phyloP scores from a whole-genome alignment of 2,113 vertebrate species.

The Sylvia atricapilla region DNA sequence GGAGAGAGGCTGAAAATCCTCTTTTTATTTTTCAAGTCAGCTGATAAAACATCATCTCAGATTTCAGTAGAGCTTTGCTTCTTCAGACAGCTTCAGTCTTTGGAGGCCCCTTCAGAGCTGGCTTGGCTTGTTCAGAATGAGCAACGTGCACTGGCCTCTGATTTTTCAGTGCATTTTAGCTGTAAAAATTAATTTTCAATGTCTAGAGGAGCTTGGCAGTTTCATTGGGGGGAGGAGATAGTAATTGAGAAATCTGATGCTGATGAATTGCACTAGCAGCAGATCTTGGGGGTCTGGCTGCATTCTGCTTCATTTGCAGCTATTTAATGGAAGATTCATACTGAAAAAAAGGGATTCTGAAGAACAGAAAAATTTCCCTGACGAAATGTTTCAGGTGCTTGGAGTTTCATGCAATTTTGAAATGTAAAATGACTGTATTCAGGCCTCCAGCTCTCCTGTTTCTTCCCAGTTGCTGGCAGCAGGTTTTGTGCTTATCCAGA shows the following conservation, averaged over 20 bases:
- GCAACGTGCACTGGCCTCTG: neutral
- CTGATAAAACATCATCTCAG: conserved; percentile 5
- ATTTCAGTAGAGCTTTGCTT: neutral
- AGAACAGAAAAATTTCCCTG: neutral
- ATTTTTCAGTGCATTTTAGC: neutral
- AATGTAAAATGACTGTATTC: rapidly evolving
- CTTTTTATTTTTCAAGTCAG: neutral
- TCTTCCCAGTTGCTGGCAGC: neutral
- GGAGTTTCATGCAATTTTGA: neutral
- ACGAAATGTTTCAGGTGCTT: neutral
- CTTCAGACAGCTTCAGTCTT: neutral
- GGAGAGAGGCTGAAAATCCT: neutral
- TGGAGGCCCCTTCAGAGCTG: neutral
- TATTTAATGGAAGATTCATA: neutral
- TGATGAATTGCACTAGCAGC: neutral
- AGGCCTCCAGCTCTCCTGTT: neutral
- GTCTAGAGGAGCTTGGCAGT: neutral
- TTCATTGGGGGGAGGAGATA: rapidly evolving
- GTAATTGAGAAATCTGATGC: neutral
- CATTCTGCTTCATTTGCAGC: neutral
- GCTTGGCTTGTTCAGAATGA: neutral
- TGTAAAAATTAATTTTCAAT: neutral
- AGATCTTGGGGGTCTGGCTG: neutral
- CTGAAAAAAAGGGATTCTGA: neutral
- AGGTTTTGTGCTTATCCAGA: neutral